Conservation (phyloP, 2,113 vertebrate species). For the Osmerus eperlanus region DNA sequence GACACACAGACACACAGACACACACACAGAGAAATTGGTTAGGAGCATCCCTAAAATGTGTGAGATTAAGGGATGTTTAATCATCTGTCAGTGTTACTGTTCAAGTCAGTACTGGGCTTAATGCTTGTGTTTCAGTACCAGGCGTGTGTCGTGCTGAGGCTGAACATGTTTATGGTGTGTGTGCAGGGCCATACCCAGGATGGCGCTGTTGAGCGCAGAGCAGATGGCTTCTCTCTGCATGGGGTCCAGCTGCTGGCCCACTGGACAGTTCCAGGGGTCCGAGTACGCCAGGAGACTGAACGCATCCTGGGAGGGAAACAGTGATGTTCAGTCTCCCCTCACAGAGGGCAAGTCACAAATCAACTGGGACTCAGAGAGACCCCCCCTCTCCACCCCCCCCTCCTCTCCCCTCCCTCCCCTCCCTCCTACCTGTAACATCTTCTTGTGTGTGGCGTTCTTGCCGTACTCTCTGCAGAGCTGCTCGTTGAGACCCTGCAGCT, state of each 20-base stretch:
- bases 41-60: no score
- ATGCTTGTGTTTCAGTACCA: not conserved
- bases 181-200: conserved; percentile 83
- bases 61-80: no score
- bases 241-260: conserved; percentile 94
- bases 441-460: conserved; percentile 87
- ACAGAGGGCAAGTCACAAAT: not conserved
- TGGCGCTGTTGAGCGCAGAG: conserved; percentile 97
- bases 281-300: conserved; percentile 97
- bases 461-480: conserved; percentile 91
- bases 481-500: conserved; percentile 91
- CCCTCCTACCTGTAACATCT: conserved; percentile 81
- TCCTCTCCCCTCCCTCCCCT: not conserved
- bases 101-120: no score
- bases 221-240: conserved; percentile 95
- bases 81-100: no score
- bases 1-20: not conserved
- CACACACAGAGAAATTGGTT: not conserved
- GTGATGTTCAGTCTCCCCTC: not conserved
- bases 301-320: conserved; percentile 77
- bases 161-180: conserved; percentile 6
- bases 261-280: conserved; percentile 96
- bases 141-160: not conserved
- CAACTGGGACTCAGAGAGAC: no score
- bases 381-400: not conserved